These are phyloP conservation scores for Lasiurus cinereus DNA, from an alignment of 2,113 vertebrate genomes.

Conservation along the genomic window DNA sequence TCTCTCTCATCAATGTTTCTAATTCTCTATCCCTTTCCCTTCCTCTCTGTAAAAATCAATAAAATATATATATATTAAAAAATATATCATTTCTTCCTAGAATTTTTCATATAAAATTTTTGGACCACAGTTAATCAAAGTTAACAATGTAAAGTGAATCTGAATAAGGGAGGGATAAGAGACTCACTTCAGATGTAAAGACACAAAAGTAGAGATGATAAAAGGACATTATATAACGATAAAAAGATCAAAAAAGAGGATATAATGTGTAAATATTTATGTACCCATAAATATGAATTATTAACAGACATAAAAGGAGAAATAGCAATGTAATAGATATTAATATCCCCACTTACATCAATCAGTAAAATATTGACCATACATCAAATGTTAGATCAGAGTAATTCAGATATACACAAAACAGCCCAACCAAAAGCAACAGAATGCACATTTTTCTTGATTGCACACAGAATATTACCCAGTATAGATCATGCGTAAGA, in stretches of 20 bases:
- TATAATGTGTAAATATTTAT: background rate
- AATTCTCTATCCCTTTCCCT: no score
- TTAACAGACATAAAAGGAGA: background rate
- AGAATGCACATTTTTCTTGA: background rate
- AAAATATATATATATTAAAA: background rate
- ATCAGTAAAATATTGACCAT: background rate
- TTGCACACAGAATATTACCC: background rate
- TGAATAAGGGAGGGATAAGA: background rate
- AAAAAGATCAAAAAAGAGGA: background rate
- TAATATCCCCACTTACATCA: background rate
- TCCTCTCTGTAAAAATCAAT: no score
- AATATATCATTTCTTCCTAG: background rate
- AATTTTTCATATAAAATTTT: background rate
- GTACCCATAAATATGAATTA: background rate
- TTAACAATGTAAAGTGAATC: background rate
- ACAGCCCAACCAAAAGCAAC: background rate
- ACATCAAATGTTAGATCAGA: background rate
- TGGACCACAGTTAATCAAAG: background rate
- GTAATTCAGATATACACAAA: background rate
- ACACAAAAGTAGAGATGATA: background rate
- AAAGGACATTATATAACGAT: background rate
- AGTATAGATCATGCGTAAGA: background rate
- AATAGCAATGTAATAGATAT: background rate
- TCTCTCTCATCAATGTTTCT: no score
- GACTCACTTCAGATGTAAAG: background rate